Base-by-base conservation (phyloP, 1,140 invertebrate genomes). In the Pogonomyrmex barbatus region DNA sequence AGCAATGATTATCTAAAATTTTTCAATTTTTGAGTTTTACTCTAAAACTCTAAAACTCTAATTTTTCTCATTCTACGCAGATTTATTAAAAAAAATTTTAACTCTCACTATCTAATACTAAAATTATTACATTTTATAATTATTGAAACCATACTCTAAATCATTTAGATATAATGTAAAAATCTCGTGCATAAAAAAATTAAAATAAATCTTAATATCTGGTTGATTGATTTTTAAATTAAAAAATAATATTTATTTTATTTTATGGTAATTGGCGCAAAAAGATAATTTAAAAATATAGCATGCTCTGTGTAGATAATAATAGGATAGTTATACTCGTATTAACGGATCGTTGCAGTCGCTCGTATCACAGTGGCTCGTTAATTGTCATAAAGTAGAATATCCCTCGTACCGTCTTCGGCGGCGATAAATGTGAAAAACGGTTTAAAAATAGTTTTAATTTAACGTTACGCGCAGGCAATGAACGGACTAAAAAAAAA, bases 361-460 rank as follows among this genome's bases (percentile, higher is more conserved):
- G 17, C 14, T 24, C 12, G 52, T 54, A 73, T 82, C n/a, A 60
- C 6, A 17, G 24, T 54, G 10, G 24, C 12, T 58, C 67, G 30
- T 82, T 82, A 68, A 75, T 83, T 83, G 68, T 73, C 30, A 54
- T 60, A 39, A 83, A 58, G 47, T 45, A 54, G 36, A 24, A 8
- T 47, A 36, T 12, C 8, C 54, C n/a, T 6, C 24, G 14, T 45
- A 36, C 12, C 10, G 10, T 70, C 39, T n/a, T 78, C 14, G 76
- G 14, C 9, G 47, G 30, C 30, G 79, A 82, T 82, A 82, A 82
- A 73, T 42, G 54, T 73, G 79, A 82, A 42, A 73, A 83, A 83
- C 68, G 79, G 68, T 60, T 73, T 36, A 73, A 75, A 75, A 73
- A 83, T 83, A 75, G 45, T 83, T 47, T 73, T 73, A 83, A 83